These are phyloP conservation scores for Otus sunia DNA, from an alignment of 2,113 vertebrate genomes.

Conservation along the genomic window DNA sequence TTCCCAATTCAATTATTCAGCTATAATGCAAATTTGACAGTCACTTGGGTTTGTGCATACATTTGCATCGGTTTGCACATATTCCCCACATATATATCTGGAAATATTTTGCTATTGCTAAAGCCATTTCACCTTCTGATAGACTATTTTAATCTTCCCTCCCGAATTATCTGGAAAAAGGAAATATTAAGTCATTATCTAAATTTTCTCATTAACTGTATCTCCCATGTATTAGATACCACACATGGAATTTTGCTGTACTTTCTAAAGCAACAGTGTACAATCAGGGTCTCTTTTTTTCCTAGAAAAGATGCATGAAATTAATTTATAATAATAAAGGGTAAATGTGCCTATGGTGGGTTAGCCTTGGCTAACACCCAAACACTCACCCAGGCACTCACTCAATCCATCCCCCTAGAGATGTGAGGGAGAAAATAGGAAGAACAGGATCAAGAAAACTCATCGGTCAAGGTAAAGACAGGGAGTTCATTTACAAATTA, in stretches of 20 bases:
- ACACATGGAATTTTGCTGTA: neutral
- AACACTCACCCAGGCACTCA: neutral
- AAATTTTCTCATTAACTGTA: neutral
- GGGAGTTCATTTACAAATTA: neutral
- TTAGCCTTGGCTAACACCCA: neutral
- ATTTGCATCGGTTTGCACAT: constrained; percentile 35
- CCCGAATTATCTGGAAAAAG: neutral
- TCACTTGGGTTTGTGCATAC: neutral
- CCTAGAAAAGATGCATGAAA: neutral
- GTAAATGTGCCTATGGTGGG: neutral
- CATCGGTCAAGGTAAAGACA: neutral
- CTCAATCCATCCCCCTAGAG: neutral
- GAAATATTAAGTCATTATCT: neutral
- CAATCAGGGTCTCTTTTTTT: neutral
- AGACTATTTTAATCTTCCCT: neutral
- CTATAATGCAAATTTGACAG: constrained; percentile 29
- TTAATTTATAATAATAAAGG: neutral
- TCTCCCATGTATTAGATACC: neutral
- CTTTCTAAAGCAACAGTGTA: neutral
- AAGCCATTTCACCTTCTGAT: neutral
- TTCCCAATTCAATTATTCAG: neutral
- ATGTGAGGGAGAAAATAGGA: neutral
- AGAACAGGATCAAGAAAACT: neutral
- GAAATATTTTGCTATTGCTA: constrained; percentile 37
- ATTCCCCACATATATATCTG: neutral